phyloP scores from a whole-genome alignment of 1,140 invertebrate genomes.

The Sitobion miscanthi region DNA sequence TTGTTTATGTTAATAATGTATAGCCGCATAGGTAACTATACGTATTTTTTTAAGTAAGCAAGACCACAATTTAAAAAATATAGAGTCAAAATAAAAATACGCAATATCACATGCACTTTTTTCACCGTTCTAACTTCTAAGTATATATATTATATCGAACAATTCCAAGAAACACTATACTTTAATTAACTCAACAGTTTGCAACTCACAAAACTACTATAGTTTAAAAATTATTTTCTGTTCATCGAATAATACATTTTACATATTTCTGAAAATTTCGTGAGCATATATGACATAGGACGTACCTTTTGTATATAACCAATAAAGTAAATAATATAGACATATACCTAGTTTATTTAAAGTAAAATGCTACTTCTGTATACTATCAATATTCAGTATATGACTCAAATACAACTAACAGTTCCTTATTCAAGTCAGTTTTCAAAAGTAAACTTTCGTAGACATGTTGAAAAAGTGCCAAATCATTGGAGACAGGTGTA shows the following conservation, averaged over 20 bases:
- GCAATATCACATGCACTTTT: not conserved
- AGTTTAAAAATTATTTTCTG: not conserved
- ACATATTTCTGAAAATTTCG: not conserved
- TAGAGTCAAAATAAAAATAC: not conserved
- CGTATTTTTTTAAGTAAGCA: not conserved
- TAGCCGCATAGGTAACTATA: not conserved
- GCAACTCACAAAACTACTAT: not conserved
- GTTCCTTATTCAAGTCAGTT: not conserved
- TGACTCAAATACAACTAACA: not conserved
- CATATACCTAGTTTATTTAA: not conserved
- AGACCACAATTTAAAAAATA: not conserved
- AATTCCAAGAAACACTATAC: not conserved
- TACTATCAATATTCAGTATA: not conserved
- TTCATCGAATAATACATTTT: not conserved
- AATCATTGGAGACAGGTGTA: conserved; percentile 14
- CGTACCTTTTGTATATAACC: not conserved
- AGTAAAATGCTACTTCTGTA: not conserved
- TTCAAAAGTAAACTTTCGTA: not conserved
- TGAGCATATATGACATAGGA: not conserved
- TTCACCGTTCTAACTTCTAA: not conserved
- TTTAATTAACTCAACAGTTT: not conserved
- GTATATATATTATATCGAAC: not conserved
- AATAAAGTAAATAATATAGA: not conserved
- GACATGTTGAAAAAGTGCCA: conserved; percentile 29
- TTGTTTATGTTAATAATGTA: not conserved